Evolutionary conservation across 1,140 invertebrate species (phyloP), one percentile per base, ranked within the genome.

Genomic region (Zaprionus ghesquierei): DNA sequence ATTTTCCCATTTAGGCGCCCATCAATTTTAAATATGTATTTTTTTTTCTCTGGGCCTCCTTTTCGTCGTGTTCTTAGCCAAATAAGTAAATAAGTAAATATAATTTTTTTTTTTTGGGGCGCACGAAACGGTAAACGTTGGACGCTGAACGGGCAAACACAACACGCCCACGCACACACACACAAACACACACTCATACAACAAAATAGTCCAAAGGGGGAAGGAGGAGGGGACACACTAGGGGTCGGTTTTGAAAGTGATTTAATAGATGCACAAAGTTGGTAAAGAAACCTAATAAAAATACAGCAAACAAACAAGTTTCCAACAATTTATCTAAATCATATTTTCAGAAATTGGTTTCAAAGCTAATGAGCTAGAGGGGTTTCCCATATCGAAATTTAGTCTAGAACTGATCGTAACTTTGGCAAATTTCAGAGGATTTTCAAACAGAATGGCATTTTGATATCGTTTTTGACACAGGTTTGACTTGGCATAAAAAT

Each of bases 11-110:
- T 73, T 75, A 46, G 61, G 31, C 44, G 50, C 22, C 22, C 41
- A 72, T 76, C 61, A 64, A 70, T 66, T 82, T 72, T 60, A 65
- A 69, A 71, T 64, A 72, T 72, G 49, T 71, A 66, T 66, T 65
- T 41, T 6, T 25, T 66, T 66, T 41, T 65, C 25, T 22, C 6
- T 12, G 23, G 13, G 18, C 13, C 35, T 20, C 18, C 9, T 10
- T 5, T 22, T 27, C 23, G 12, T 49, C 44, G 23, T 65, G 35
- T 62, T 59, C 23, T 68, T 63, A 22, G 31, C 20, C 41, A 46
- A 81, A 44, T 44, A 44, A 44, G 41, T 46, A 46, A 68, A 61
- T 53, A 53, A 51, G 60, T 79, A 69, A 82, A 81, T 82, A 69
- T 63, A 76, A 56, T 64, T 62, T 75, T 70, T 61, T 20, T 64